Conservation (phyloP, 23 tunicate genomes). For the Trididemnum miniatum region DNA sequence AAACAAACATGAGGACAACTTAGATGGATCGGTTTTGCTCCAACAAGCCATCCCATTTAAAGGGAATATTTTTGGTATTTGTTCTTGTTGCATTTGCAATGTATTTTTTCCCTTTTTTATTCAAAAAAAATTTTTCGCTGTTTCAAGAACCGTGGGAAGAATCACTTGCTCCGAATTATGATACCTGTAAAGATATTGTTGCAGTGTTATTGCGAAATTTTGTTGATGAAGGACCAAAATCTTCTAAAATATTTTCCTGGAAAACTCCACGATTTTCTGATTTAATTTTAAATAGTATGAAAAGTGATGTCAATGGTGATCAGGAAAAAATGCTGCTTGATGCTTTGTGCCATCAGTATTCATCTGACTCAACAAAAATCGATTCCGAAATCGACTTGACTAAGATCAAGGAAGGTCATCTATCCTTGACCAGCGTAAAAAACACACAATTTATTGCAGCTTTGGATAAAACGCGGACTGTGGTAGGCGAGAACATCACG, state of each 20-base stretch:
- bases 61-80: no score
- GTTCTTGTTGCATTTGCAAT: no score
- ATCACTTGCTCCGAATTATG: background rate
- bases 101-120: no score
- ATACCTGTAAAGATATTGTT: background rate
- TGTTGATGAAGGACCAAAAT: slow-evolving; percentile 12
- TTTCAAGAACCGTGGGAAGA: slow-evolving; percentile 8
- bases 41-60: no score
- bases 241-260: slow-evolving; percentile 27
- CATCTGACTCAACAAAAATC: background rate
- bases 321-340: background rate
- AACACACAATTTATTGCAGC: background rate
- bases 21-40: no score
- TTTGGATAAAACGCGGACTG: background rate
- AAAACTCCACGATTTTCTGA: slow-evolving; percentile 23
- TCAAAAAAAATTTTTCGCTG: no score
- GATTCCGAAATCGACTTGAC: background rate
- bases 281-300: background rate
- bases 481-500: background rate
- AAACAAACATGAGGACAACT: no score
- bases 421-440: background rate
- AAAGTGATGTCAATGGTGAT: background rate
- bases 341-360: background rate
- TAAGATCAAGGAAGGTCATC: background rate
- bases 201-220: background rate